Percentiles rank a stretch among this genome's conserved stretches.
Conservation (phyloP, 2,888 invertebrate genomes). For the Chydorus sphaericus region DNA sequence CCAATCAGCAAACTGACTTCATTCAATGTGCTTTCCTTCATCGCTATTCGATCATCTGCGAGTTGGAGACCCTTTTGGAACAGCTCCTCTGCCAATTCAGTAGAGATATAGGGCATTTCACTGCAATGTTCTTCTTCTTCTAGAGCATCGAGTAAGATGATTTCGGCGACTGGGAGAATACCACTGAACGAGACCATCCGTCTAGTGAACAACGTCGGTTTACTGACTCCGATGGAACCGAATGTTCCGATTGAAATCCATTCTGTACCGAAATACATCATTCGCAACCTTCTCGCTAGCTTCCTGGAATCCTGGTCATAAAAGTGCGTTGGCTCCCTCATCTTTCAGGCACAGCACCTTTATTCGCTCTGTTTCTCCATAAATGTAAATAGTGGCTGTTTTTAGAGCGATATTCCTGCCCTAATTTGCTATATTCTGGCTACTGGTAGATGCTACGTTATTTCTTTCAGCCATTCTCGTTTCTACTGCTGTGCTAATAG, state of each 20-base stretch:
- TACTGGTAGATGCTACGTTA: not conserved
- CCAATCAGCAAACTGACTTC: not conserved
- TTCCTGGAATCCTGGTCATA: no score
- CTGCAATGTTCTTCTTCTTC: no score
- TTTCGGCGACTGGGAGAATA: not conserved
- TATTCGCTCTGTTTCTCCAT: not conserved
- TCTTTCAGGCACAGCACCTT: not conserved
- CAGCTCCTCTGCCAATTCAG: not conserved
- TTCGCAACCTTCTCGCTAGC: no score
- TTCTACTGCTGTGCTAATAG: not conserved
- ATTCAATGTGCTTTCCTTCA: no score
- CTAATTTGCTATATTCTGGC: not conserved
- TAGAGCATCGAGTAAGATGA: no score
- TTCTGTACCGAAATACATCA: not conserved
- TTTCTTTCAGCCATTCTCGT: no score
- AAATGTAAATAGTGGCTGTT: not conserved
- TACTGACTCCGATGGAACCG: not conserved
- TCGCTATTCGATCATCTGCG: not conserved
- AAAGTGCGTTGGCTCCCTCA: not conserved
- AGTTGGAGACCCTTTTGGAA: not conserved
- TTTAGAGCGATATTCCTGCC: no score
- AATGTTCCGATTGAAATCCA: not conserved
- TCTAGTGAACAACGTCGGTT: not conserved
- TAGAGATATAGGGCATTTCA: no score
- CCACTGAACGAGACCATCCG: not conserved